Evolutionary conservation across 2,888 invertebrate genomes (phyloP).

Genomic region (Strigamia maritima): DNA sequence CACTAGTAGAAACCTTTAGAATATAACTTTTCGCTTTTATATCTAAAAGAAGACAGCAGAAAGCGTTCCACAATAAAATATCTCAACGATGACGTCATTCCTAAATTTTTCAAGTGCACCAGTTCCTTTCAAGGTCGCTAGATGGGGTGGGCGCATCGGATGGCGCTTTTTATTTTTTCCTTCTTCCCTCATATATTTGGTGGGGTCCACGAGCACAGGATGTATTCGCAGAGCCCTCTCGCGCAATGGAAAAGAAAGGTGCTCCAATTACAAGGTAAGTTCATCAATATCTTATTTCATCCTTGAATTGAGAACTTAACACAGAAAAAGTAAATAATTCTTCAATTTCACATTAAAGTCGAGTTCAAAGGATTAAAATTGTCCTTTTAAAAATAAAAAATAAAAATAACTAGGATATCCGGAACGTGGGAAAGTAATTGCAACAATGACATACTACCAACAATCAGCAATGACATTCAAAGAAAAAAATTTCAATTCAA

Average conservation of each 20-base stretch:
- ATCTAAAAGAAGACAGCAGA: neutral
- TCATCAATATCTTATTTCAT: neutral
- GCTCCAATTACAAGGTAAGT: neutral
- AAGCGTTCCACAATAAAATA: neutral
- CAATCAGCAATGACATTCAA: neutral
- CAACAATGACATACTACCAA: neutral
- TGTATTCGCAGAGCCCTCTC: constrained; percentile 9
- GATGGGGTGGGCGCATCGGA: constrained; percentile 25
- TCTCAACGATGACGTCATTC: neutral
- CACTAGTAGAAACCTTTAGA: too few species aligned
- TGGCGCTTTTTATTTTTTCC: neutral
- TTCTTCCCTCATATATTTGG: constrained; percentile 26
- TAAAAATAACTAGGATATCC: too few species aligned
- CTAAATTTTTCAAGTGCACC: constrained; percentile 5
- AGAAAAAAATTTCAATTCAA: neutral
- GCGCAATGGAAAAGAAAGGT: neutral
- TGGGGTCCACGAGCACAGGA: constrained; percentile 24
- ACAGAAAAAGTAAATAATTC: too few species aligned
- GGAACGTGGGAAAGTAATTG: neutral
- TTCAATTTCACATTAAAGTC: too few species aligned
- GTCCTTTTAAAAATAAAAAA: neutral
- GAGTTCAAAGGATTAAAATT: neutral
- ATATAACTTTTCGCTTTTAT: neutral
- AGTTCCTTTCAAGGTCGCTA: constrained; percentile 34
- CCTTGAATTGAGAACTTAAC: too few species aligned